These are phyloP conservation scores for Drosophila buzzatii DNA, from an alignment of 2,888 invertebrate species.

Conservation along the genomic window DNA sequence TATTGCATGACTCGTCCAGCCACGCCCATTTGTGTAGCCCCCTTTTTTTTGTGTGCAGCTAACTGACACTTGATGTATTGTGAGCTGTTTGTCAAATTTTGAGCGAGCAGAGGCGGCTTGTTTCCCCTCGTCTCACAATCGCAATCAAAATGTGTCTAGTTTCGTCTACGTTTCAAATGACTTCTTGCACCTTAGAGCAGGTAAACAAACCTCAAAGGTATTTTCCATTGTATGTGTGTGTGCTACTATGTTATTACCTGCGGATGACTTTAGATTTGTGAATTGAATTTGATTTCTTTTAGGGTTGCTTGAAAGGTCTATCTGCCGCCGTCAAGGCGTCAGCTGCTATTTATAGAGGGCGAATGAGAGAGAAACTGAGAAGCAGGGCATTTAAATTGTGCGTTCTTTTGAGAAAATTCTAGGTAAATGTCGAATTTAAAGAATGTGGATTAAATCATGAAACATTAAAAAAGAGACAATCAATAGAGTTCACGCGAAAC, in stretches of 20 bases:
- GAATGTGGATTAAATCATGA: conserved; percentile 48
- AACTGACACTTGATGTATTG: conserved; percentile 65
- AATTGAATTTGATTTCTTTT: conserved; percentile 58
- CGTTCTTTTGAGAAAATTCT: conserved; percentile 33
- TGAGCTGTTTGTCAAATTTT: conserved; percentile 57
- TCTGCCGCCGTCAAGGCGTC: conserved; percentile 38
- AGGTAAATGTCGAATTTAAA: conserved; percentile 32
- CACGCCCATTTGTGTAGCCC: conserved; percentile 48
- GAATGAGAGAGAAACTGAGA: conserved; percentile 2
- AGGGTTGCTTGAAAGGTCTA: conserved; percentile 21
- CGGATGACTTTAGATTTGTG: conserved; percentile 43
- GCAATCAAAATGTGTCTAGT: conserved; percentile 41
- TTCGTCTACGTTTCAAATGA: conserved; percentile 32
- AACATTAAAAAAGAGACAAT: conserved; percentile 7
- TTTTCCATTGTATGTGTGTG: conserved; percentile 21
- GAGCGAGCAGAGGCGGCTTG: conserved; percentile 20
- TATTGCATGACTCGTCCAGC: conserved; percentile 38
- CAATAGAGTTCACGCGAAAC: conserved; percentile 18
- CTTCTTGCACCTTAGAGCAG: conserved; percentile 66
- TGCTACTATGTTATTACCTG: conserved; percentile 55
- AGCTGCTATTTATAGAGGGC: conserved; percentile 45
- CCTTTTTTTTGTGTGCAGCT: conserved; percentile 9
- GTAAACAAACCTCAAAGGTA: conserved; percentile 32
- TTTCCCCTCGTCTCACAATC: conserved; percentile 19
- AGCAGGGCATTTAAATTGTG: conserved; percentile 25